Base-by-base conservation (phyloP, 2,888 invertebrate species). In the Callyntrura sp. region DNA sequence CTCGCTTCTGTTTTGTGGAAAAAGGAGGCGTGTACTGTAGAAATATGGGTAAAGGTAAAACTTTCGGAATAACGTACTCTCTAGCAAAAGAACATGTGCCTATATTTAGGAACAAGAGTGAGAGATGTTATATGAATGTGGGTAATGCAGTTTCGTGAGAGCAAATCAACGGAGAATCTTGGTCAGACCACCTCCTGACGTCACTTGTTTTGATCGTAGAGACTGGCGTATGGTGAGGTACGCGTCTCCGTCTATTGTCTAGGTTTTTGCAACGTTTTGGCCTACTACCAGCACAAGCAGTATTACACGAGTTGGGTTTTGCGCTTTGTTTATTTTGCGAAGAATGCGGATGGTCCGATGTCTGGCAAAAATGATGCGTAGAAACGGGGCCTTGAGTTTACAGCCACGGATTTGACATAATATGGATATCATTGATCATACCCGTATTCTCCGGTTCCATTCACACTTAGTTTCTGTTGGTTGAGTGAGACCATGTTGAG, bases 141-240 rank as follows among this genome's bases (percentile, higher is more conserved):
- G 60, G 23, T 60, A 25, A 65, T 28, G 12, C 9, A 65, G 23
- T 23, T 23, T 5, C 23, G 9, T 12, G 65, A 28, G 28, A 25
- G 14, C 28, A 51, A 84, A 78, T 45, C 78, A 20, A 25, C 25
- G 20, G 20, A 70, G 79, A 78, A 60, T 43, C 17, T 85, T 20
- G 86, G 82, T 90, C 90, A 87, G 84, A 85, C 90, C 91, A 90
- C 88, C 90, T 87, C 45, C 12, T 81, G 76, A 90, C 91, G 90
- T 90, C 91, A 87, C 23, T 85, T 85, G 85, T 85, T 85, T 85
- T 60, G 85, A 78, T 85, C 28, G 68, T 3, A 73, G 35, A 35
- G 35, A 68, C n/a, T n/a, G n/a, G n/a, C n/a, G n/a, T n/a, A n/a
- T n/a, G n/a, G n/a, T n/a, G n/a, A n/a, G n/a, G n/a, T n/a, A n/a